Evolutionary conservation across 2,113 vertebrate species (phyloP).

Genomic region (Rafetus swinhoei): DNA sequence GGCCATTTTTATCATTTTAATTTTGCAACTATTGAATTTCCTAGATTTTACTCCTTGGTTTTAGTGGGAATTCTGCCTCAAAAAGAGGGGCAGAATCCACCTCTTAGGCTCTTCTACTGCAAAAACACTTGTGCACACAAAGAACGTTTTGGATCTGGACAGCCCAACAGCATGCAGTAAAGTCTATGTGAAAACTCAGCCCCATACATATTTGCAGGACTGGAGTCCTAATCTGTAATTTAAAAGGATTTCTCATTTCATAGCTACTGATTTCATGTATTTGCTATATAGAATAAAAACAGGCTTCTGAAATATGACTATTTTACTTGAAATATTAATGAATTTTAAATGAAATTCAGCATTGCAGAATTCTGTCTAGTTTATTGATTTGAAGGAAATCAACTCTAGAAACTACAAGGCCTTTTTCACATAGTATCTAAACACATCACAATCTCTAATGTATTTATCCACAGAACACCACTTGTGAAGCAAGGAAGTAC

Average conservation of each 20-base stretch:
- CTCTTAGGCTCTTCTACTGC: background rate
- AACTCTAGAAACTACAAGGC: background rate
- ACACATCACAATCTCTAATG: background rate
- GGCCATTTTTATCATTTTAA: background rate
- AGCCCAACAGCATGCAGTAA: background rate
- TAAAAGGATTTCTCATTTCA: background rate
- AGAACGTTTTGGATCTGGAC: background rate
- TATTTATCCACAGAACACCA: background rate
- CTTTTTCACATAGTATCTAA: background rate
- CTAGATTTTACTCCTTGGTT: background rate
- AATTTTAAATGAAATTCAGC: background rate
- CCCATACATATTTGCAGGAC: background rate
- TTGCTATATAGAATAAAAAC: background rate
- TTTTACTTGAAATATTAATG: background rate
- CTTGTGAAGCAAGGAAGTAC: background rate
- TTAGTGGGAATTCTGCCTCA: accelerated
- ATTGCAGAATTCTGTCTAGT: background rate
- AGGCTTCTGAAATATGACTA: background rate
- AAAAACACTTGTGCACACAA: background rate
- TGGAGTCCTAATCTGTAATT: background rate
- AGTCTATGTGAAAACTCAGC: background rate
- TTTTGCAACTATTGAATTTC: background rate
- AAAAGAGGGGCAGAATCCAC: background rate
- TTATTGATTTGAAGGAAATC: background rate
- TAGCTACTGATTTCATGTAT: background rate